Conservation (phyloP, 1,140 invertebrate genomes). For the Dolichoris vasculosae region DNA sequence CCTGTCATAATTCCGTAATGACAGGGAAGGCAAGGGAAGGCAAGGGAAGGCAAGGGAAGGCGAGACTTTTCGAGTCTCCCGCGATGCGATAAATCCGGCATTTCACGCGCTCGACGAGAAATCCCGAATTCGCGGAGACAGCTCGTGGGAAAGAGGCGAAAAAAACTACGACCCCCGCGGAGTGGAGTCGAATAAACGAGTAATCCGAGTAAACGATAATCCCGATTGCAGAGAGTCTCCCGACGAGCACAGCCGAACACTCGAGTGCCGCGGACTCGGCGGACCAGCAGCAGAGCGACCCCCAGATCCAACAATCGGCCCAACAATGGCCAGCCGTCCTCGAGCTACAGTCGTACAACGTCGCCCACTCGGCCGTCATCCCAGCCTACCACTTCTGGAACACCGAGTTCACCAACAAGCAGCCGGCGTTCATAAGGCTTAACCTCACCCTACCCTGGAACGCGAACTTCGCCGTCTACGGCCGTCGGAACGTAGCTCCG, state of each 20-base stretch:
- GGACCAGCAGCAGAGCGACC: conserved; percentile 71
- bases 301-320: conserved; percentile 79
- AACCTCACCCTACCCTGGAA: conserved; percentile 93
- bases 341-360: conserved; percentile 87
- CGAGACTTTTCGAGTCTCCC: neutral
- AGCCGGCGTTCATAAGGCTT: conserved; percentile 90
- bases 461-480: conserved; percentile 95
- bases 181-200: no score
- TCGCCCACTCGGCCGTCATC: conserved; percentile 86
- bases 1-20: neutral
- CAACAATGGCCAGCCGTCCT: conserved; percentile 87
- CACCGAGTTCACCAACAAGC: conserved; percentile 90
- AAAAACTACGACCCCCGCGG: no score
- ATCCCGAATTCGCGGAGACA: neutral
- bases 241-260: conserved; percentile 82
- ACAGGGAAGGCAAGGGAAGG: neutral
- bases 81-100: neutral
- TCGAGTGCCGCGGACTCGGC: conserved; percentile 74
- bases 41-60: no score
- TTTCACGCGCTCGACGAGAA: neutral
- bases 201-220: no score
- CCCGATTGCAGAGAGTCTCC: conserved; percentile 77
- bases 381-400: conserved; percentile 94
- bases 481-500: conserved; percentile 91
- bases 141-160: neutral